Base-by-base conservation (phyloP, 2,888 invertebrate genomes). In the Ctenicera cuprea region DNA sequence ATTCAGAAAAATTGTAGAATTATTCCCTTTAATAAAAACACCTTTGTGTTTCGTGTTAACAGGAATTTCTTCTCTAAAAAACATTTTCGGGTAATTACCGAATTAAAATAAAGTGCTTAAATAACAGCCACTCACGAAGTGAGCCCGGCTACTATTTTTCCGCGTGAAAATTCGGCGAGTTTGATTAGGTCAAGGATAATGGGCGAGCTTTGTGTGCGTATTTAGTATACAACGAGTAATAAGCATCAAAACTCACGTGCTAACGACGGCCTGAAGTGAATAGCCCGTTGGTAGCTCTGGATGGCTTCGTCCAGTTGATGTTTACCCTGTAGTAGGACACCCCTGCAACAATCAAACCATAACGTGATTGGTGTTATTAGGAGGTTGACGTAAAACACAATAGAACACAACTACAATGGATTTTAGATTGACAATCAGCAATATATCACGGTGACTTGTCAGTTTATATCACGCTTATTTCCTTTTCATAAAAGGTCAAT, bases 191-290 rank as follows among this genome's bases (percentile, higher is more conserved):
- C 45, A 45, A 45, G 45, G 45, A 45, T 45, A 45, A 45, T 45
- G 18, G 45, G 3, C 45, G 45, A 45, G 45, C 45, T 45, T 16
- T 45, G 52, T 11, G 52, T 8, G 52, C 4, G 52, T 52, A n/a
- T 26, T 50, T 57, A 57, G 22, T 22, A 50, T 22, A 50, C n/a
- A 26, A 22, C 2, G 33, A 5, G 33, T 33, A 14, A 43, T 61
- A 43, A 26, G 16, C 18, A 43, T n/a, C 41, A 20, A 68, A 64
- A 94, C 95, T 95, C 90, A 97, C 97, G 91, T 86, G 97, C 97
- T 88, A 98, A 91, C 83, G 95, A 94, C 79, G 97, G 97, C 87
- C 98, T 91, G 89, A 94, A 97, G 87, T 95, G 94, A 85, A 97
- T 96, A 80, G 97, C 97, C 83, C 93, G 91, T 87, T 95, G 93